Evolutionary conservation across 2,113 vertebrate genomes (phyloP).

Genomic region (Epinephelus fuscoguttatus): DNA sequence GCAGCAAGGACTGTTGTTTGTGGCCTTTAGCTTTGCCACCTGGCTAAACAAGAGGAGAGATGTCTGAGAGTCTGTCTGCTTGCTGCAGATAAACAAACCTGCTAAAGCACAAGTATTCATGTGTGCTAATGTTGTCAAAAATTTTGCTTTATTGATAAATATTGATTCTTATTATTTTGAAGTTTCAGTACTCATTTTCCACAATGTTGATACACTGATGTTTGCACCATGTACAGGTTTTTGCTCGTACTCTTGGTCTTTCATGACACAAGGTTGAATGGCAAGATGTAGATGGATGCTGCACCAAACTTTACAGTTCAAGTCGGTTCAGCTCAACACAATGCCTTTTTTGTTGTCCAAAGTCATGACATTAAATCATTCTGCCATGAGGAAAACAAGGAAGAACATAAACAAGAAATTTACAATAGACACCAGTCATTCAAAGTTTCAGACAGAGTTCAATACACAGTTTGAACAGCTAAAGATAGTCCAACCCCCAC

Average conservation of each 20-base stretch:
- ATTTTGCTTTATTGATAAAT: too few relatives aligned
- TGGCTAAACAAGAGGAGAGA: slow-evolving; percentile 60
- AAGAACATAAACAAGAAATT: not conserved
- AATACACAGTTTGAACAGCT: not conserved
- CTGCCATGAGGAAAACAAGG: not conserved
- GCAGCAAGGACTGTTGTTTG: slow-evolving; percentile 26
- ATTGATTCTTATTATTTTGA: too few relatives aligned
- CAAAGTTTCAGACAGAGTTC: not conserved
- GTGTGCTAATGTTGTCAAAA: too few relatives aligned
- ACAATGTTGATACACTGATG: too few relatives aligned
- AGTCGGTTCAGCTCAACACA: not conserved
- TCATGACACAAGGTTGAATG: too few relatives aligned
- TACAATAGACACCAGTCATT: not conserved
- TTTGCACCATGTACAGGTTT: not conserved
- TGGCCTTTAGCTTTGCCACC: slow-evolving; percentile 75
- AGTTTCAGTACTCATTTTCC: too few relatives aligned
- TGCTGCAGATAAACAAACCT: slow-evolving; percentile 20
- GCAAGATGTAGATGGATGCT: not conserved
- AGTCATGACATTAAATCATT: not conserved
- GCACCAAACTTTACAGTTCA: not conserved
- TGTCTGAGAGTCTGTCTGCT: slow-evolving; percentile 7
- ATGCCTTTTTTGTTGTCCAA: not conserved
- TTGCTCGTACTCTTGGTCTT: not conserved
- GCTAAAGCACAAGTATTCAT: slow-evolving; percentile 1
- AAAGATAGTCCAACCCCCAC: not conserved